Evolutionary conservation across 2,888 invertebrate species (phyloP).

Genomic region (Caenorhabditis imperialis): DNA sequence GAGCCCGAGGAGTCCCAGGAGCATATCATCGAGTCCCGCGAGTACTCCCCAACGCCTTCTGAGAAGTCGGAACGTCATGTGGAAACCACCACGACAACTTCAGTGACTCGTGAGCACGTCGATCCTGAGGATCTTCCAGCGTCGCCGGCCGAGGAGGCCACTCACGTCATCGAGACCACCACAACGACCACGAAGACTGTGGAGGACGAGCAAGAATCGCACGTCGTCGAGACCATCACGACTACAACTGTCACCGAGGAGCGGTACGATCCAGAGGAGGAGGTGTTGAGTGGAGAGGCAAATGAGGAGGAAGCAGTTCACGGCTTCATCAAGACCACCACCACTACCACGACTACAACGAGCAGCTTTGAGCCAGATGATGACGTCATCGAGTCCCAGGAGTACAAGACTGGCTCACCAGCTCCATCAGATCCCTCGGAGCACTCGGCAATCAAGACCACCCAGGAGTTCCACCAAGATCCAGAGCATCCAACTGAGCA

Average conservation of each 20-base stretch:
- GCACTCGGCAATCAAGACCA: constrained; percentile 4
- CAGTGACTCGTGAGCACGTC: not conserved
- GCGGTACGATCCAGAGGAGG: constrained; percentile 26
- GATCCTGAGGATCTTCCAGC: constrained; percentile 16
- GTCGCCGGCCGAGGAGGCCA: constrained; percentile 20
- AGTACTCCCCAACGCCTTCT: constrained; percentile 22
- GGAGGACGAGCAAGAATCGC: not conserved
- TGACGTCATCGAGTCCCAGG: constrained; percentile 2
- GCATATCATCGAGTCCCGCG: constrained; percentile 10
- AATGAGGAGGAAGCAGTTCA: constrained; percentile 15
- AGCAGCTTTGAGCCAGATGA: constrained; percentile 27
- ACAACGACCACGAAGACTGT: constrained; percentile 28
- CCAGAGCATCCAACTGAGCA: not conserved
- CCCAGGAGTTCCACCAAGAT: not conserved
- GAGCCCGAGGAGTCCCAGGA: constrained; percentile 11
- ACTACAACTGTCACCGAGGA: constrained; percentile 25
- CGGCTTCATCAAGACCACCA: constrained; percentile 19
- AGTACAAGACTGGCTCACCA: constrained; percentile 12
- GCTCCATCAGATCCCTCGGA: constrained; percentile 15
- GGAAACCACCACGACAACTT: constrained; percentile 20
- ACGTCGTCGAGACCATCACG: constrained; percentile 16
- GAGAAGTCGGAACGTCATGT: constrained; percentile 21
- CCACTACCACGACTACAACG: constrained; percentile 27
- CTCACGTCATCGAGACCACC: constrained; percentile 14
- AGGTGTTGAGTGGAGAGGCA: not conserved